These are phyloP conservation scores for Agraylea sexmaculata DNA, from an alignment of 1,140 invertebrate species.

Conservation along the genomic window DNA sequence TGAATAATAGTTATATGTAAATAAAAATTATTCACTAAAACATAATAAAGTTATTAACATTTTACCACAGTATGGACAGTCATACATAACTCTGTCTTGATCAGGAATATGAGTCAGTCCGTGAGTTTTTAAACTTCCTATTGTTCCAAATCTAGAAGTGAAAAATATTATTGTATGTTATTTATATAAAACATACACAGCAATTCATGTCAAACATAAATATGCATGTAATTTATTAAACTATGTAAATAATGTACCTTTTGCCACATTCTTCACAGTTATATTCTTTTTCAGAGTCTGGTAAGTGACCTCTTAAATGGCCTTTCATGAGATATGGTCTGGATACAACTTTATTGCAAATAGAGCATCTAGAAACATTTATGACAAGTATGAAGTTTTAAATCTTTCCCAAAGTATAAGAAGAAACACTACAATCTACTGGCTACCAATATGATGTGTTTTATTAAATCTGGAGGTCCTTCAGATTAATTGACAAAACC, in stretches of 20 bases:
- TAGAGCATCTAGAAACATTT: neutral
- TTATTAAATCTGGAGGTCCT: too few relatives aligned
- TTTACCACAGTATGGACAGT: neutral
- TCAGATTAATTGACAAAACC: too few relatives aligned
- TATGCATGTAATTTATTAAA: too few relatives aligned
- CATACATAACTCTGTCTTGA: neutral
- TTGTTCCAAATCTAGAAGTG: neutral
- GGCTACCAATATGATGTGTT: too few relatives aligned
- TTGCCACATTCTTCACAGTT: conserved; percentile 1
- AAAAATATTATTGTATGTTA: neutral
- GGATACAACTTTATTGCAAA: neutral
- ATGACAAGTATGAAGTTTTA: too few relatives aligned
- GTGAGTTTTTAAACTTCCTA: neutral
- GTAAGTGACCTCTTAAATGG: neutral
- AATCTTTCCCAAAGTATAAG: too few relatives aligned
- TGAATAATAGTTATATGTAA: too few relatives aligned
- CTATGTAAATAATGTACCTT: neutral
- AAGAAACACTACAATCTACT: too few relatives aligned
- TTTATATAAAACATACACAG: too few relatives aligned
- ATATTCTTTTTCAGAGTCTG: neutral
- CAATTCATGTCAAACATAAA: too few relatives aligned
- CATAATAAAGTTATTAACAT: neutral
- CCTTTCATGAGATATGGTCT: neutral
- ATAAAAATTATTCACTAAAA: too few relatives aligned
- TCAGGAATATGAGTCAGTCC: neutral